A percentile compares a stretch with the other conserved stretches of the same genome.
Evolutionary conservation across 2,113 vertebrate genomes (phyloP).

Genomic region (Chaenocephalus aceratus): DNA sequence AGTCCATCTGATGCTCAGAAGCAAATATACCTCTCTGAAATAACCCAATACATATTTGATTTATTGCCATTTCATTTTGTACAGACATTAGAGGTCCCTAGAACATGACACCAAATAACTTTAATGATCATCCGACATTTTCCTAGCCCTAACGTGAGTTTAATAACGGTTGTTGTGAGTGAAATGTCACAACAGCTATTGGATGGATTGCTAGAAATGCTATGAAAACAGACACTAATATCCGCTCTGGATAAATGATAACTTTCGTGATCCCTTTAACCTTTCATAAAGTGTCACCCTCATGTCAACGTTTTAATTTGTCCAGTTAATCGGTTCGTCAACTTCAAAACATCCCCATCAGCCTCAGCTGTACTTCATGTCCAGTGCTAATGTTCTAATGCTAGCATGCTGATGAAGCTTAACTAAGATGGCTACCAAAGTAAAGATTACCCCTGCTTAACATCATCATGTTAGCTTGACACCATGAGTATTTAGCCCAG

Average conservation of each 20-base stretch:
- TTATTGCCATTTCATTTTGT: not conserved
- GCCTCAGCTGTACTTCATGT: not conserved
- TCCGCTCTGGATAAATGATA: not conserved
- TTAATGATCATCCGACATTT: not conserved
- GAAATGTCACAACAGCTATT: too few relatives aligned
- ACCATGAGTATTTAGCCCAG: not conserved
- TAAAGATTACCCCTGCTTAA: not conserved
- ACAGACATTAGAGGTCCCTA: not conserved
- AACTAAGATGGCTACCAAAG: not conserved
- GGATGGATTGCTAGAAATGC: too few relatives aligned
- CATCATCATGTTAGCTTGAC: not conserved
- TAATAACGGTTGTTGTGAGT: not conserved
- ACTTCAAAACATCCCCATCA: not conserved
- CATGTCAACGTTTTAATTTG: not conserved
- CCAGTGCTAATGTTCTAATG: not conserved
- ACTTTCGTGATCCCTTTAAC: not conserved
- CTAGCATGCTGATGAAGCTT: not conserved
- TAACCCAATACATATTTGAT: constrained; percentile 5
- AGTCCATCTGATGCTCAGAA: constrained; percentile 38
- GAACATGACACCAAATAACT: not conserved
- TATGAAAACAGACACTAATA: too few relatives aligned
- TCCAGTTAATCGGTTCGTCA: not conserved
- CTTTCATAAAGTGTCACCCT: not conserved
- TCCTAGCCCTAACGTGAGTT: not conserved
- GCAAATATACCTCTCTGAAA: constrained; percentile 31